Conservation (phyloP, 2,797 vertebrate species). For the Morelia viridis region DNA sequence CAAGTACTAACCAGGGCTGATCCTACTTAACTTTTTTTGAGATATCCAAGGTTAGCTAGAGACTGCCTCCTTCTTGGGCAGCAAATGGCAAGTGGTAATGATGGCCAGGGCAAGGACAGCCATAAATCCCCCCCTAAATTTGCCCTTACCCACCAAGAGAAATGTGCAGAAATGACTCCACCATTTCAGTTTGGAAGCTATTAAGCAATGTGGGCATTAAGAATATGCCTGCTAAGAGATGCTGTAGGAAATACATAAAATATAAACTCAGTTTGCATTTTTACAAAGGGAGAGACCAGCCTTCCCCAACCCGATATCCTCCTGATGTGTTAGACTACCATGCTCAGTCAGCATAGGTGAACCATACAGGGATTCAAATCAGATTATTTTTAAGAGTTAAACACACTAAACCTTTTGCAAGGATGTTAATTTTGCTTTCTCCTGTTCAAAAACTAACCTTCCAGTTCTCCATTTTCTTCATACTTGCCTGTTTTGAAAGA, state of each 20-base stretch:
- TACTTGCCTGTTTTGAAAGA: not conserved
- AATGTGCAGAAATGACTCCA: not conserved
- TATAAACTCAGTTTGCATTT: not conserved
- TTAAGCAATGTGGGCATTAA: not conserved
- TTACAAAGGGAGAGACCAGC: not conserved
- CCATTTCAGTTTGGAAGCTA: not conserved
- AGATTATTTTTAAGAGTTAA: not conserved
- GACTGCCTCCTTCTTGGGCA: not conserved
- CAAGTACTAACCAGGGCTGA: too few species aligned
- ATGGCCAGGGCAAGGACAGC: not conserved
- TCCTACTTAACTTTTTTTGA: too few species aligned
- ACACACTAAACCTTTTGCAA: not conserved
- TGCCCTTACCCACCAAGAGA: not conserved
- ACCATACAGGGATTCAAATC: not conserved
- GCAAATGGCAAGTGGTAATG: not conserved
- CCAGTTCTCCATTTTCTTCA: not conserved
- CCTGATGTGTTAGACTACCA: not conserved
- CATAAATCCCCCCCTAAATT: not conserved
- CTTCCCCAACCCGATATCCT: not conserved
- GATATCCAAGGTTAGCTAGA: not conserved
- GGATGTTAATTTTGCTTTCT: not conserved
- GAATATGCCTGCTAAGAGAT: not conserved
- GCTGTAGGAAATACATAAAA: not conserved
- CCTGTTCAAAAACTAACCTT: not conserved
- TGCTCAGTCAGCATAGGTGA: not conserved